phyloP scores from a whole-genome alignment of 2,797 vertebrate genomes.

The Falco concolor region DNA sequence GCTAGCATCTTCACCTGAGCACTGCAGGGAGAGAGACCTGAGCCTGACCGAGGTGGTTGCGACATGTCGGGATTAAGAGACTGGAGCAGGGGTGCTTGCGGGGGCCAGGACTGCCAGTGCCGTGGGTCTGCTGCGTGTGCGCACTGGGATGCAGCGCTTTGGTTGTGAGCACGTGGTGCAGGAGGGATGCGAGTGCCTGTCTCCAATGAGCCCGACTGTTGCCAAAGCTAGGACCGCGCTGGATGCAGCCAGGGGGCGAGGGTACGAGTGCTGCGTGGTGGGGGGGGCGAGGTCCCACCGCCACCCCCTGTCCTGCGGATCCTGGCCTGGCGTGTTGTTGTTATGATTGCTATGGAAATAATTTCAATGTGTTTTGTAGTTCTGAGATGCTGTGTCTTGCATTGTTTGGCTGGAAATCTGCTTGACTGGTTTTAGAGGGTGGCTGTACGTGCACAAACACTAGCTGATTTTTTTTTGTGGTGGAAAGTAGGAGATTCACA shows the following conservation, averaged over 20 bases:
- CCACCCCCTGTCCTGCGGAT: not conserved
- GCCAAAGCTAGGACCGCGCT: fast-evolving
- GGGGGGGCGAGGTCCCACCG: not conserved
- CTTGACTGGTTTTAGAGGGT: constrained; percentile 25
- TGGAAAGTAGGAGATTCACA: constrained; percentile 34
- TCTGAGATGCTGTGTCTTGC: not conserved
- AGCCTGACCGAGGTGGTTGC: fast-evolving
- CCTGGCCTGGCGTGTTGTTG: not conserved
- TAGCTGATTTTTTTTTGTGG: not conserved
- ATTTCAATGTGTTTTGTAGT: not conserved
- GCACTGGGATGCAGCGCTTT: fast-evolving
- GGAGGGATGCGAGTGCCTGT: fast-evolving
- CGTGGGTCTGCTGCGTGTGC: fast-evolving
- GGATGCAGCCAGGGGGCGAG: fast-evolving
- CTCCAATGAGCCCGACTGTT: fast-evolving
- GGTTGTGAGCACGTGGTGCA: fast-evolving
- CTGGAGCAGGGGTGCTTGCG: not conserved
- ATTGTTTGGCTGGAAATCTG: constrained; percentile 16
- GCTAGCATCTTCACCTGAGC: not conserved
- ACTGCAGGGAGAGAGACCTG: not conserved
- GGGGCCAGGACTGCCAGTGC: fast-evolving
- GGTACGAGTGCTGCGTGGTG: fast-evolving
- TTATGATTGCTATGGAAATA: not conserved
- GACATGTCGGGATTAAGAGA: not conserved
- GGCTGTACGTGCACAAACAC: not conserved